phyloP scores from a whole-genome alignment of 2,113 vertebrate species.

The Hemiprocne comata region DNA sequence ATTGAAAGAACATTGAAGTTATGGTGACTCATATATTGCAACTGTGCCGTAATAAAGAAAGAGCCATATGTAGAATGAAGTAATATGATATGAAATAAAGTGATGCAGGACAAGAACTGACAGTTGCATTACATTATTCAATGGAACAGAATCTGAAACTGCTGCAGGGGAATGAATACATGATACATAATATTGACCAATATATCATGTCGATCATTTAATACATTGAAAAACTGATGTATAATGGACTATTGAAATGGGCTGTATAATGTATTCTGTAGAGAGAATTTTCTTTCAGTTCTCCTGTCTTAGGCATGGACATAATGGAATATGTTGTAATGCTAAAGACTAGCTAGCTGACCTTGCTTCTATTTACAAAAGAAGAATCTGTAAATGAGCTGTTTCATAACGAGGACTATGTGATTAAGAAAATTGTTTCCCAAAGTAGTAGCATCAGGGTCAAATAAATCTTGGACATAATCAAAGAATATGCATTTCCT shows the following conservation, averaged over 20 bases:
- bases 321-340: slow-evolving; percentile 15
- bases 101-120: neutral
- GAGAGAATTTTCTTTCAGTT: neutral
- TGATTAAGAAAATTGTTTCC: slow-evolving; percentile 64
- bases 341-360: slow-evolving; percentile 50
- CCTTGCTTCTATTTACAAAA: slow-evolving; percentile 40
- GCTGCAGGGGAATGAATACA: slow-evolving; percentile 12
- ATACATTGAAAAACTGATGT: slow-evolving; percentile 29
- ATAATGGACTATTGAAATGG: slow-evolving; percentile 5
- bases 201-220: slow-evolving; percentile 41
- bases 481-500: slow-evolving; percentile 52
- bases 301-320: slow-evolving; percentile 4
- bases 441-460: slow-evolving; percentile 48
- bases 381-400: slow-evolving; percentile 55
- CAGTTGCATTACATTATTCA: slow-evolving; percentile 46
- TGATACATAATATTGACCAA: slow-evolving; percentile 1
- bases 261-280: neutral
- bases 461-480: slow-evolving; percentile 67
- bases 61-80: slow-evolving; percentile 5
- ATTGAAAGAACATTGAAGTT: neutral
- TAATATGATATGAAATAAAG: slow-evolving; percentile 50
- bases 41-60: slow-evolving; percentile 1
- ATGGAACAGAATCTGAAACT: slow-evolving; percentile 19
- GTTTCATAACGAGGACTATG: slow-evolving; percentile 51
- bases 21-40: slow-evolving; percentile 34